Evolutionary conservation across 1,140 invertebrate genomes (phyloP).

Genomic region (Ceratitis capitata): DNA sequence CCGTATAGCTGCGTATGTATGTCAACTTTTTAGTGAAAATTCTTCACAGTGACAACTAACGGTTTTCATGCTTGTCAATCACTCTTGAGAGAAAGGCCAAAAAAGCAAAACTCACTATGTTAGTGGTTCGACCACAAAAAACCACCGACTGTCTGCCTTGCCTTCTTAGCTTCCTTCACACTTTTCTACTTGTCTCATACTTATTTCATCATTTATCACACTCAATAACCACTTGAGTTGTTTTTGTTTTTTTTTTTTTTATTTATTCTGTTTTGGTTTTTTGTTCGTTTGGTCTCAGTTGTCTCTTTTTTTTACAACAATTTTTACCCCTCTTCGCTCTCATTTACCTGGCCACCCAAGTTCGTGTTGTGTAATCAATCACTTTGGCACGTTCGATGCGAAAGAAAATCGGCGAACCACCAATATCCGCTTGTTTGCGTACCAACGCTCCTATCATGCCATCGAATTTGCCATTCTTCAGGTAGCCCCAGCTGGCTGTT

Average conservation of each 20-base stretch:
- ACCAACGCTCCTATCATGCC: constrained; percentile 74
- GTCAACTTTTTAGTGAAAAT: background rate
- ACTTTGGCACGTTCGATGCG: constrained; percentile 69
- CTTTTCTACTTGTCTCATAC: background rate
- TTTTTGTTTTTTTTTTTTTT: background rate
- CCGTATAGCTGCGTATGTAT: background rate
- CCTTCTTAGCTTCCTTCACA: background rate
- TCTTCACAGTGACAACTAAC: background rate
- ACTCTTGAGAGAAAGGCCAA: background rate
- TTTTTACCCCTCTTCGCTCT: too few relatives aligned
- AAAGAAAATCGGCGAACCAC: constrained; percentile 71
- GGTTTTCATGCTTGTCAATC: background rate
- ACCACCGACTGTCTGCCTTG: background rate
- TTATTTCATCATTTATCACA: background rate
- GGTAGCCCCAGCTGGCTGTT: constrained; percentile 73
- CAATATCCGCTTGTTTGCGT: constrained; percentile 70
- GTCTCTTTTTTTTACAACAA: too few relatives aligned
- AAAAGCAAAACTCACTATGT: background rate
- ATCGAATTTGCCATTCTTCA: constrained; percentile 72
- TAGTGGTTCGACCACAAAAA: background rate
- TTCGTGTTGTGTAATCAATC: constrained; percentile 71
- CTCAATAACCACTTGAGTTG: background rate
- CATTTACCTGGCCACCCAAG: constrained; percentile 70
- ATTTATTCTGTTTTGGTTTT: background rate
- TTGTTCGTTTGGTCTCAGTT: too few relatives aligned